Evolutionary conservation across 2,888 invertebrate genomes (phyloP), one percentile per base, ranked within the genome.

Genomic region (Dasysyrphus tricinctus): DNA sequence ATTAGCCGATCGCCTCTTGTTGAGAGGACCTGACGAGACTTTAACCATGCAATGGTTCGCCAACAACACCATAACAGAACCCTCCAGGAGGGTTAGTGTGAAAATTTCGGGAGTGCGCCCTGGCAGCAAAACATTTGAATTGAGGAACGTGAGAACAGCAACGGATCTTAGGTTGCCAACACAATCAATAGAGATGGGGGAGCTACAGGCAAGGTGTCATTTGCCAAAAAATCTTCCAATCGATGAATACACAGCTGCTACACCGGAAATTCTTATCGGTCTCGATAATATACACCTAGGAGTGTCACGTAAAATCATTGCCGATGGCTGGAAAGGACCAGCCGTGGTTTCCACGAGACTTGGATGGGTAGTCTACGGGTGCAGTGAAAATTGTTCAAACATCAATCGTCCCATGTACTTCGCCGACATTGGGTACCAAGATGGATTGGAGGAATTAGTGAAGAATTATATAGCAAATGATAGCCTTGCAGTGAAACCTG

Each of bases 11-110:
- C 54, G 73, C 5, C 65, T 85, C 11, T 76, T 59, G 9, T n/a
- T 67, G 32, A 75, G 47, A 14, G 87, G 78, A n/a, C 69, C 72
- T 42, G 56, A 44, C 2, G 76, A 85, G 12, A 51, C 19, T 0
- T 76, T 88, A 32, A 86, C 69, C 0, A 37, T 88, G 9, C 79
- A 88, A 56, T 88, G 83, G 86, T 83, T 85, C 42, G 83, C 82
- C 8, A 75, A 85, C 47, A 86, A 82, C 16, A 70, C 61, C 5
- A 49, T 67, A 7, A 79, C 80, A 6, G 74, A 80, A 57, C 19
- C 67, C n/a, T 79, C 88, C 11, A 78, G 34, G 32, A 44, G 67
- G 16, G 70, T 82, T 9, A 47, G 72, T 7, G 19, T 87, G 19
- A 72, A 80, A 49, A 80, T 88, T 11, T 88, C 81, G 1, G 88